These are phyloP conservation scores for Dryoscopus gambensis DNA, from an alignment of 2,113 vertebrate species.

Conservation along the genomic window DNA sequence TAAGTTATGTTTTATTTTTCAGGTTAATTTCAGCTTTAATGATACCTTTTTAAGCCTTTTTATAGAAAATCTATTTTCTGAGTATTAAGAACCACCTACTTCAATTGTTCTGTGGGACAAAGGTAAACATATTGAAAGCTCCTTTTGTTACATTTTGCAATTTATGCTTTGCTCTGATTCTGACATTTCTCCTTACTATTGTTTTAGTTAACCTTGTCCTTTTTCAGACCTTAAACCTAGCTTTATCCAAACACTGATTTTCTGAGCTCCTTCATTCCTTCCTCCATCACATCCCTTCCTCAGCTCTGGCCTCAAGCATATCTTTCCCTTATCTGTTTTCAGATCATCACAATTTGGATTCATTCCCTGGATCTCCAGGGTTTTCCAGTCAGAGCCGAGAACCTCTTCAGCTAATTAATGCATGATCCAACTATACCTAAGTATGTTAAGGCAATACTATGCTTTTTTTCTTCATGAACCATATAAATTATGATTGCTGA, in stretches of 20 bases:
- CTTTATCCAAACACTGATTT: background rate
- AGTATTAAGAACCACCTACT: background rate
- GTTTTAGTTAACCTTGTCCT: background rate
- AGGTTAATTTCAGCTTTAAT: background rate
- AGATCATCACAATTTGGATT: background rate
- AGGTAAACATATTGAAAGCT: background rate
- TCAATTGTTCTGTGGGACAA: background rate
- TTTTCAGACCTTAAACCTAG: background rate
- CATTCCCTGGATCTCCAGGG: background rate
- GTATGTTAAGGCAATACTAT: background rate
- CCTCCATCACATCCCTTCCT: background rate
- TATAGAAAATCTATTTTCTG: background rate
- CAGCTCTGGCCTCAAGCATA: background rate
- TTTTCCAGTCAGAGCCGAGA: background rate
- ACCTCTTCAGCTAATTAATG: background rate
- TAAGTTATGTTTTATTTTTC: background rate
- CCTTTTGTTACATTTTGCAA: background rate
- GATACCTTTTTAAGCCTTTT: background rate
- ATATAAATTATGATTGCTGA: background rate
- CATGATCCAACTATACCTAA: background rate
- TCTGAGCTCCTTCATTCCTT: background rate
- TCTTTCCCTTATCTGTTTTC: background rate
- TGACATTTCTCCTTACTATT: background rate
- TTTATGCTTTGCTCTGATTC: background rate
- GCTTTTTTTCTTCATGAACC: background rate